phyloP scores from a whole-genome alignment of 2,113 vertebrate species.

The Salvelinus namaycush region DNA sequence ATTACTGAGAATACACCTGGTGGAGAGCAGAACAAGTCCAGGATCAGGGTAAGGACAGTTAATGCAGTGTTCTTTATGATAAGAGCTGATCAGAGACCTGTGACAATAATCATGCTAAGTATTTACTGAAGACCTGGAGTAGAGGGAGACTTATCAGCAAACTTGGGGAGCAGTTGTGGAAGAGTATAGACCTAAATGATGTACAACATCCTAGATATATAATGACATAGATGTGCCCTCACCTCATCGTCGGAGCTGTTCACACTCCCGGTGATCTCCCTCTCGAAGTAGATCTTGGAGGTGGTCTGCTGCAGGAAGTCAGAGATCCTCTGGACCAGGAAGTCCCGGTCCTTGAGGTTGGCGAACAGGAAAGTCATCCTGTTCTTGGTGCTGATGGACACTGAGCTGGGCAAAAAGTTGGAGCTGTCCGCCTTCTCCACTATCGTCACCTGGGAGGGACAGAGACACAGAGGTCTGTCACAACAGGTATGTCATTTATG shows the following conservation, averaged over 20 bases:
- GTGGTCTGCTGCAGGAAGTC: constrained; percentile 97
- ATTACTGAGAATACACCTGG: too few relatives aligned
- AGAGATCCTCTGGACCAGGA: constrained; percentile 95
- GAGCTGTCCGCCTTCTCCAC: constrained; percentile 98
- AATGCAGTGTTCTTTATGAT: too few relatives aligned
- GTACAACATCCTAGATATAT: too few relatives aligned
- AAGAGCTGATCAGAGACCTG: too few relatives aligned
- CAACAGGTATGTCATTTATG: not conserved
- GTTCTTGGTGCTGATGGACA: constrained; percentile 98
- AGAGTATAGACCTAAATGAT: too few relatives aligned
- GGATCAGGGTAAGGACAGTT: too few relatives aligned
- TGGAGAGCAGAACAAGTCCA: too few relatives aligned
- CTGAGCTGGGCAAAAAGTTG: constrained; percentile 90
- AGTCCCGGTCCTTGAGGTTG: constrained; percentile 95
- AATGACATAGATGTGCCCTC: constrained; percentile 15
- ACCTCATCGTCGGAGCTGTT: constrained; percentile 95
- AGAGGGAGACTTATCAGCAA: not conserved
- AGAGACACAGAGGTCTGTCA: not conserved
- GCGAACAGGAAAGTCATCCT: constrained; percentile 98
- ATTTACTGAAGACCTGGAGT: not conserved
- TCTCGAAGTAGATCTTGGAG: constrained; percentile 88
- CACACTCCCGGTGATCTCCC: constrained; percentile 84
- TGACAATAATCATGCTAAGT: too few relatives aligned
- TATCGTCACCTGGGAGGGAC: constrained; percentile 85
- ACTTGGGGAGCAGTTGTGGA: too few relatives aligned